Evolutionary conservation across 2,797 vertebrate genomes (phyloP).

Genomic region (Acomys russatus): DNA sequence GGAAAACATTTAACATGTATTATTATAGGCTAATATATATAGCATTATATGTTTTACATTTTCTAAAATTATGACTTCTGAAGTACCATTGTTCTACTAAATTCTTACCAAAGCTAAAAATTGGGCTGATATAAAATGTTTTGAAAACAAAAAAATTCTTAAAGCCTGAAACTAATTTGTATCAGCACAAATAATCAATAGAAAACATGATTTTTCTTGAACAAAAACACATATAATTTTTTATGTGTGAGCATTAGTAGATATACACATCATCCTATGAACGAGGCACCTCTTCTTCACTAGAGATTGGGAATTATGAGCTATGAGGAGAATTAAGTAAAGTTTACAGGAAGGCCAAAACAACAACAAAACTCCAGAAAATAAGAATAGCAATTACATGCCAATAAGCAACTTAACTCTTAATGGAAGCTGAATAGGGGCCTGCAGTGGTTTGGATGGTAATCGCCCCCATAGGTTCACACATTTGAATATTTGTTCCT

Average conservation of each 20-base stretch:
- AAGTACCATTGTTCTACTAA: not conserved
- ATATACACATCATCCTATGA: not conserved
- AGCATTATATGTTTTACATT: not conserved
- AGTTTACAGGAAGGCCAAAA: not conserved
- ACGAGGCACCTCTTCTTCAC: not conserved
- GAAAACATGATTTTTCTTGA: not conserved
- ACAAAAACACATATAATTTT: not conserved
- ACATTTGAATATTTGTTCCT: not conserved
- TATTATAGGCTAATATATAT: slow-evolving; percentile 21
- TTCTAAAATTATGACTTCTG: not conserved
- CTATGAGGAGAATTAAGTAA: slow-evolving; percentile 29
- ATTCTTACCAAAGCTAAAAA: slow-evolving; percentile 47
- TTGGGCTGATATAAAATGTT: not conserved
- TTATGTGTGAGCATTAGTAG: not conserved
- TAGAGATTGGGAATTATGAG: slow-evolving; percentile 7
- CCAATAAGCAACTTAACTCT: not conserved
- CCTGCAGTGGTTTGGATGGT: not conserved
- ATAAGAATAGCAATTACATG: not conserved
- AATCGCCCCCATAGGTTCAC: not conserved
- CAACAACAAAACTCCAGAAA: not conserved
- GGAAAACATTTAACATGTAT: slow-evolving; percentile 75
- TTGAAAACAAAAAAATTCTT: slow-evolving; percentile 56
- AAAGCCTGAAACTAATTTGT: not conserved
- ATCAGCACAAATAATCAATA: slow-evolving; percentile 4
- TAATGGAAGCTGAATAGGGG: not conserved